Percentiles rank a stretch among this genome's conserved stretches.
Evolutionary conservation across 2,113 vertebrate genomes (phyloP).

Genomic region (Struthidea cinerea): DNA sequence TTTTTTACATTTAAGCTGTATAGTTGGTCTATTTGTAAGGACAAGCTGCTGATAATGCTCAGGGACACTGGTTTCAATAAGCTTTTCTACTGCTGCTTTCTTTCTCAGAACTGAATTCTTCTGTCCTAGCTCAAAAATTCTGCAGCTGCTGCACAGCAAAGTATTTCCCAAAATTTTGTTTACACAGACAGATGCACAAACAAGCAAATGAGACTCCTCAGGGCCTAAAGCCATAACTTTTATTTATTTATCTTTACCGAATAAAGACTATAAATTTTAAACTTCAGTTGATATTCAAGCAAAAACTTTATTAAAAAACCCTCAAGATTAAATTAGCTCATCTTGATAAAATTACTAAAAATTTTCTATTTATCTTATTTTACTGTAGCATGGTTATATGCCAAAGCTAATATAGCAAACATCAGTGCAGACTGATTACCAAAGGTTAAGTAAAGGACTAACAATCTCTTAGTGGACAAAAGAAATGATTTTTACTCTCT

Average conservation of each 20-base stretch:
- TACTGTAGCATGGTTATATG: not conserved
- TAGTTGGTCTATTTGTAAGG: not conserved
- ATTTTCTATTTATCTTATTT: not conserved
- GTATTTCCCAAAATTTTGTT: not conserved
- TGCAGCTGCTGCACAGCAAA: not conserved
- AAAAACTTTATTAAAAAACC: not conserved
- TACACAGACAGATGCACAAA: not conserved
- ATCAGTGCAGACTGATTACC: not conserved
- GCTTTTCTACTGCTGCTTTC: not conserved
- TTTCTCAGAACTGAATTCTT: not conserved
- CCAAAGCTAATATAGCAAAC: not conserved
- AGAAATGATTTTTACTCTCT: not conserved
- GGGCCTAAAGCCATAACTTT: not conserved
- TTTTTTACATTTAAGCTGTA: not conserved
- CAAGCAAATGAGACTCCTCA: not conserved
- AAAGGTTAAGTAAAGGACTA: not conserved
- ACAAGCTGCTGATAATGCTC: not conserved
- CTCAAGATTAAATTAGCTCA: not conserved
- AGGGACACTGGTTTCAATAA: not conserved
- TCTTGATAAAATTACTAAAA: not conserved
- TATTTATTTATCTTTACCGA: not conserved
- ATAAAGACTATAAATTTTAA: not conserved
- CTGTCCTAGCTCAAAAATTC: not conserved
- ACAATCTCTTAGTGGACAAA: not conserved
- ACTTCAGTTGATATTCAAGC: not conserved